Percentiles rank a stretch among this genome's conserved stretches.
Conservation (phyloP, 1,140 invertebrate genomes). For the Sarcophaga bullata region DNA sequence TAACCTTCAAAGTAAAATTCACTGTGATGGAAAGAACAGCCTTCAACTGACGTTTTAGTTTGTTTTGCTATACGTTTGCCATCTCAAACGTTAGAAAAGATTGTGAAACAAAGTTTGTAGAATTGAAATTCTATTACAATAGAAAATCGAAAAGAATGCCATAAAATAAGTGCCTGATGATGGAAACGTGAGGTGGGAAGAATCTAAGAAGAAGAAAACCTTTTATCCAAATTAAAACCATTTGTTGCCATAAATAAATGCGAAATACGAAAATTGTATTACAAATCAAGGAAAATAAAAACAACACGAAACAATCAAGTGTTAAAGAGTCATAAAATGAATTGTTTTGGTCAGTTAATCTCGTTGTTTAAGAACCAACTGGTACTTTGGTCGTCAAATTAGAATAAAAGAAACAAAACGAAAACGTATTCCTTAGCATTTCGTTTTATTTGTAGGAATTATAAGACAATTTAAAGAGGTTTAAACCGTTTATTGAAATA, state of each 20-base stretch:
- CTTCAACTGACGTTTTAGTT: too few species aligned
- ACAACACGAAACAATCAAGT: background rate
- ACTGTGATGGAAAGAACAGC: too few species aligned
- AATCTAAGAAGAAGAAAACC: background rate
- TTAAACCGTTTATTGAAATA: too few species aligned
- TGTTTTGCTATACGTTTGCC: too few species aligned
- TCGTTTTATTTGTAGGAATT: too few species aligned
- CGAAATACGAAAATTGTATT: background rate
- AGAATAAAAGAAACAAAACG: too few species aligned
- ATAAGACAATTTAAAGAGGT: too few species aligned
- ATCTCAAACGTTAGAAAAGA: too few species aligned
- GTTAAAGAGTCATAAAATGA: slow-evolving; percentile 8
- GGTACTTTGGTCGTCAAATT: too few species aligned
- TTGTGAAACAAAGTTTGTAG: background rate
- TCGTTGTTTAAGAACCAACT: too few species aligned
- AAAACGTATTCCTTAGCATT: too few species aligned
- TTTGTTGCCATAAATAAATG: background rate
- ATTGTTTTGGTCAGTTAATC: background rate
- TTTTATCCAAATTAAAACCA: slow-evolving; percentile 33
- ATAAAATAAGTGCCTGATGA: background rate
- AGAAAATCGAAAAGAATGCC: background rate
- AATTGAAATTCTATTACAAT: background rate
- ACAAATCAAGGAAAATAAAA: background rate
- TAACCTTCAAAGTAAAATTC: too few species aligned
- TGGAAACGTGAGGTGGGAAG: background rate